Evolutionary conservation across 2,113 vertebrate species (phyloP).

Genomic region (Eubucco bourcierii): DNA sequence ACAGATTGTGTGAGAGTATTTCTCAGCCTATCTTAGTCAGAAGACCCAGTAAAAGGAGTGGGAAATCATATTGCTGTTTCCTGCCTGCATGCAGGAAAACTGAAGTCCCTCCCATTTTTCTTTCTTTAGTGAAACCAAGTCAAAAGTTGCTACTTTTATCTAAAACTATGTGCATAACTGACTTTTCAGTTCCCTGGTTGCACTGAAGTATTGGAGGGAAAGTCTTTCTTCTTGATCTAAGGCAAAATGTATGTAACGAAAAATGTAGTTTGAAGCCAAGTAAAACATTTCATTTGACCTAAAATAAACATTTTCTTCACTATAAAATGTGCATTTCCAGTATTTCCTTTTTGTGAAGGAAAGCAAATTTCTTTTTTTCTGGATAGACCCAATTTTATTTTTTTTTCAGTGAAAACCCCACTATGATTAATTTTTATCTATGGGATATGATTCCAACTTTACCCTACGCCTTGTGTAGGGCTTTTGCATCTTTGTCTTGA

Average conservation of each 20-base stretch:
- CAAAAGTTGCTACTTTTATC: slow-evolving; percentile 51
- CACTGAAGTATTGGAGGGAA: slow-evolving; percentile 16
- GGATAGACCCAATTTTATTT: background rate
- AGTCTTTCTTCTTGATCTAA: background rate
- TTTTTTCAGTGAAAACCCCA: background rate
- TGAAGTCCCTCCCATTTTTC: slow-evolving; percentile 8
- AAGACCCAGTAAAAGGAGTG: background rate
- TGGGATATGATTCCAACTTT: background rate
- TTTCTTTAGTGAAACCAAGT: background rate
- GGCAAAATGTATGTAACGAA: background rate
- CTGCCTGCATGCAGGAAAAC: background rate
- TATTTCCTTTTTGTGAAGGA: background rate
- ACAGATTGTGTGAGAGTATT: background rate
- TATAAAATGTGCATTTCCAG: slow-evolving; percentile 14
- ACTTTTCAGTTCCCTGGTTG: slow-evolving; percentile 21
- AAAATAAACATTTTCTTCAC: slow-evolving; percentile 1
- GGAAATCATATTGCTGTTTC: slow-evolving; percentile 36
- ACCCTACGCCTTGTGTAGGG: background rate
- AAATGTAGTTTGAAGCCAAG: slow-evolving; percentile 21
- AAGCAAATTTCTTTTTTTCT: background rate
- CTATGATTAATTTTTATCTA: background rate
- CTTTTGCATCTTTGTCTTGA: background rate
- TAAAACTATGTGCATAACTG: slow-evolving; percentile 13
- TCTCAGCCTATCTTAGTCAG: background rate
- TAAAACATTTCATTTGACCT: slow-evolving; percentile 21